These are phyloP conservation scores for Melanotus villosus DNA, from an alignment of 2,888 invertebrate genomes.

Conservation along the genomic window DNA sequence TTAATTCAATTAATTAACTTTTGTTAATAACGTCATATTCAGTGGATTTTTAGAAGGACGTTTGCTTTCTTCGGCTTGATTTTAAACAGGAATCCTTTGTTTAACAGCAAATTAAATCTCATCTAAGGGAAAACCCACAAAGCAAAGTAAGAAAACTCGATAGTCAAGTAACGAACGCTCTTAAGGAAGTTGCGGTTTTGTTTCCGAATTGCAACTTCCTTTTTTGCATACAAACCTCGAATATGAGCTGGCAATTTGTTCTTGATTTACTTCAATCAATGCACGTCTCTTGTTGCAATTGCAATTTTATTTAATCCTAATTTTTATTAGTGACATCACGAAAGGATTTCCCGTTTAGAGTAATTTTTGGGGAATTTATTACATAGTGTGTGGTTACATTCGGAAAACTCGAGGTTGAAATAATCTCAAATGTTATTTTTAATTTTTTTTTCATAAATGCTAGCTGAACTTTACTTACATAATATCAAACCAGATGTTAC, in stretches of 20 bases:
- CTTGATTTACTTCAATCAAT: too few species aligned
- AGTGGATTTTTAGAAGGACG: too few species aligned
- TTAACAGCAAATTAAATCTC: too few species aligned
- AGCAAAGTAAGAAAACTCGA: background rate
- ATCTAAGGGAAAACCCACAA: conserved; percentile 9
- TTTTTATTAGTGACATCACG: conserved; percentile 8
- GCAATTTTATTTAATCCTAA: too few species aligned
- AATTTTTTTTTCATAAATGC: conserved; percentile 3
- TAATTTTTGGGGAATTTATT: conserved; percentile 13
- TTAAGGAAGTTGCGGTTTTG: conserved; percentile 17
- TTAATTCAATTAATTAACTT: too few species aligned
- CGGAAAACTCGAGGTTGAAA: background rate
- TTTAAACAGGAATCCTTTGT: too few species aligned
- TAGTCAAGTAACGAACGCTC: background rate
- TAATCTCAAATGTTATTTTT: conserved; percentile 1
- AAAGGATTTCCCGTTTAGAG: conserved; percentile 10
- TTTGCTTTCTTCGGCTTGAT: too few species aligned
- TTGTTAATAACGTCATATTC: too few species aligned
- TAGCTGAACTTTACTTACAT: conserved; percentile 11
- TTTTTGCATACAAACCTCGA: background rate
- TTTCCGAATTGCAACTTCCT: conserved; percentile 18
- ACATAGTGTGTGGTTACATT: background rate
- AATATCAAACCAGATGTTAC: conserved; percentile 9
- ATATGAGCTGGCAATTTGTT: conserved; percentile 1
- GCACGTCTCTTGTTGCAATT: too few species aligned